Percentiles rank a stretch among this genome's conserved stretches.
Conservation (phyloP, 2,113 vertebrate species). For the Nycticryphes semicollaris region DNA sequence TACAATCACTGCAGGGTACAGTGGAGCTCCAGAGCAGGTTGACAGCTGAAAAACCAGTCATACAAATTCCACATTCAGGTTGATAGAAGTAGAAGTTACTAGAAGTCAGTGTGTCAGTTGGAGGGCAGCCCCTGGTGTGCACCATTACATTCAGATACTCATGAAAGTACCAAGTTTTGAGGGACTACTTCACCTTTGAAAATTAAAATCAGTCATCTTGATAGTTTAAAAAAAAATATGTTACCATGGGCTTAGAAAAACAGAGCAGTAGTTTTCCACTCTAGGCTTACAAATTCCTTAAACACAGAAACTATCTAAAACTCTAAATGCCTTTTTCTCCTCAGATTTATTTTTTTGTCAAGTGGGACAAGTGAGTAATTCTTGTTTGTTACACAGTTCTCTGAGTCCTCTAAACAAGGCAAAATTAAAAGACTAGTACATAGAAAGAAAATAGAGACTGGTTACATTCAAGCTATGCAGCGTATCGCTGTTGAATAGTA, state of each 20-base stretch:
- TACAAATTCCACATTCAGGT: neutral
- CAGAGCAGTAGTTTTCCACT: neutral
- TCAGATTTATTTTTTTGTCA: neutral
- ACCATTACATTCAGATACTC: neutral
- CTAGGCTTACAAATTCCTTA: neutral
- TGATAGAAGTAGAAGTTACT: neutral
- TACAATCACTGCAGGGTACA: neutral
- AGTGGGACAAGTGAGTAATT: neutral
- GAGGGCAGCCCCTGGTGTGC: neutral
- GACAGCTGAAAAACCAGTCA: neutral
- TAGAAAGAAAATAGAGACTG: neutral
- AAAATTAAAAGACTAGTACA: neutral
- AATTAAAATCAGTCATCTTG: slow-evolving; percentile 4
- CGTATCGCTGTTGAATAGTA: neutral
- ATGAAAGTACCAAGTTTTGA: neutral
- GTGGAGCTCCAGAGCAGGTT: neutral
- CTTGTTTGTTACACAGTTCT: neutral
- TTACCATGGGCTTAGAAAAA: neutral
- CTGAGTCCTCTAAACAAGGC: neutral
- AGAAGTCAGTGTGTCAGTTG: neutral
- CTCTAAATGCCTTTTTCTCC: neutral
- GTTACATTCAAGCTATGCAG: neutral
- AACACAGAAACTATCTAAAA: neutral
- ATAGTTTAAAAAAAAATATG: neutral
- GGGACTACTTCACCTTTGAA: neutral